Percentiles rank a stretch among this genome's conserved stretches.
phyloP scores from a whole-genome alignment of 2,113 vertebrate genomes.

The Hemiprocne comata region DNA sequence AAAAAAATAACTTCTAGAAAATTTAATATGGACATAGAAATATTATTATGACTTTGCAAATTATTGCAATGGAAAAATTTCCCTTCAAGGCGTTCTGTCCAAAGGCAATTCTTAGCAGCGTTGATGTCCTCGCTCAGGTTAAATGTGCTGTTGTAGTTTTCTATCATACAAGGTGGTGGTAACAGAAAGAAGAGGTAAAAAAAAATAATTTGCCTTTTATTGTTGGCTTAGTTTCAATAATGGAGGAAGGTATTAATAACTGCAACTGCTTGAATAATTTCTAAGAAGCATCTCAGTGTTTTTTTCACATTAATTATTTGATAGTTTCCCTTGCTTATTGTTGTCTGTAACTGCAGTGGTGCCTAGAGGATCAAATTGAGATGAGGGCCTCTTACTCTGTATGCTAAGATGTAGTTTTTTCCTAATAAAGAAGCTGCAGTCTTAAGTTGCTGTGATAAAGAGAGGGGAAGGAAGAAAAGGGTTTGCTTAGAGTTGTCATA shows the following conservation, averaged over 20 bases:
- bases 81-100: neutral
- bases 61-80: neutral
- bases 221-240: slow-evolving; percentile 17
- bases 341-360: slow-evolving; percentile 24
- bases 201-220: neutral
- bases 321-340: slow-evolving; percentile 26
- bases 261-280: slow-evolving; percentile 11
- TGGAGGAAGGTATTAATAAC: slow-evolving; percentile 47
- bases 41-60: slow-evolving; percentile 49
- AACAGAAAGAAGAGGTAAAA: neutral
- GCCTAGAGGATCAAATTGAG: slow-evolving; percentile 23
- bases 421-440: neutral
- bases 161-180: neutral
- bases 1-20: slow-evolving; percentile 31
- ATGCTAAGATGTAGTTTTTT: neutral
- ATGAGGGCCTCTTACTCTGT: neutral
- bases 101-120: neutral
- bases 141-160: neutral
- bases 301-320: slow-evolving; percentile 37
- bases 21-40: slow-evolving; percentile 28
- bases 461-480: neutral
- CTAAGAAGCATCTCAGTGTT: neutral
- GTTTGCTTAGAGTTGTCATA: neutral
- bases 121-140: neutral
- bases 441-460: neutral